Evolutionary conservation across 2,888 invertebrate species (phyloP).

Genomic region (Caenorhabditis auriculariae): DNA sequence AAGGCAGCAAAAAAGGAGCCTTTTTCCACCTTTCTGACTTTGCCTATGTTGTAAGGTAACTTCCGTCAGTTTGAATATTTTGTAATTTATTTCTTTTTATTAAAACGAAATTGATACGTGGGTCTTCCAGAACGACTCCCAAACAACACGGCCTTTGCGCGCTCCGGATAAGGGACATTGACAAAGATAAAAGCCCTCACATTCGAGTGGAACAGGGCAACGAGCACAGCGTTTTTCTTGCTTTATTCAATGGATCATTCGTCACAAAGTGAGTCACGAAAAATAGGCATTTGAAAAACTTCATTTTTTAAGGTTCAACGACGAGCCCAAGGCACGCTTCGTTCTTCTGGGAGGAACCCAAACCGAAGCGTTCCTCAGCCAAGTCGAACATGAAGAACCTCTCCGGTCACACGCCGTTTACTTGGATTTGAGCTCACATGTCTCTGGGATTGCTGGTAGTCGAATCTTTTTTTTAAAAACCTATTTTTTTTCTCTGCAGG

Average conservation of each 20-base stretch:
- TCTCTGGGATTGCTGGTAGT: background rate
- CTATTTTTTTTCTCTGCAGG: too few relatives aligned
- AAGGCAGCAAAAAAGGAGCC: too few relatives aligned
- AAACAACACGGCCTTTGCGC: conserved; percentile 53
- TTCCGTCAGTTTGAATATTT: too few relatives aligned
- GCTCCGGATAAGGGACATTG: conserved; percentile 49
- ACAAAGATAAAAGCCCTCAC: conserved; percentile 41
- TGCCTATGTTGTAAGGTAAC: too few relatives aligned
- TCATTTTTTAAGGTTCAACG: conserved; percentile 1
- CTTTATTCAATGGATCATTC: conserved; percentile 12
- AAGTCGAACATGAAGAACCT: conserved; percentile 16
- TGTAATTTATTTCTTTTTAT: too few relatives aligned
- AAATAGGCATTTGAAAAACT: conserved; percentile 13
- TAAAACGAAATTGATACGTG: background rate
- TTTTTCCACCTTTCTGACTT: too few relatives aligned
- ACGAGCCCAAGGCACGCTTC: conserved; percentile 6
- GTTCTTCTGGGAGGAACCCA: conserved; percentile 26
- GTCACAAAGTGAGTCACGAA: background rate
- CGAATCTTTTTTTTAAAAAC: too few relatives aligned
- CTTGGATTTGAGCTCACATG: conserved; percentile 9
- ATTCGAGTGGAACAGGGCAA: conserved; percentile 21
- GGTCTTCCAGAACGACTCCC: conserved; percentile 21
- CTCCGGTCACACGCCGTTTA: conserved; percentile 38
- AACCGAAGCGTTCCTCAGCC: conserved; percentile 21
- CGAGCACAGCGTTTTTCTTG: conserved; percentile 22